Conservation (phyloP, 2,888 invertebrate genomes). For the Eledona agricola region DNA sequence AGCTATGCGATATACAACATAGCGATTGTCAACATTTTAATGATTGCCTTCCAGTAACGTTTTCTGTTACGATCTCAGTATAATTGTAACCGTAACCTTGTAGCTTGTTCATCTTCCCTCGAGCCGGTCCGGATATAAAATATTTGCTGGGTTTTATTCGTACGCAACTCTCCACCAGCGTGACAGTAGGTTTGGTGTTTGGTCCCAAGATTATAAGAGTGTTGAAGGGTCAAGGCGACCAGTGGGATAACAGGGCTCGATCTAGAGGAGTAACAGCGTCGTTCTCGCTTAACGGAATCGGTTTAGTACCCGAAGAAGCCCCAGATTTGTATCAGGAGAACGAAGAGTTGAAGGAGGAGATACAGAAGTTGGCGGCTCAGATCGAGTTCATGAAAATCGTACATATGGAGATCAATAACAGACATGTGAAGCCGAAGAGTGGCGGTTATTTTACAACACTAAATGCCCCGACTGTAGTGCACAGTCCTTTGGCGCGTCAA, state of each 20-base stretch:
- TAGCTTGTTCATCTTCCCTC: conserved; percentile 86
- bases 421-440: conserved; percentile 84
- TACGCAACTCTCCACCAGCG: conserved; percentile 91
- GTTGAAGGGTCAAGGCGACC: conserved; percentile 85
- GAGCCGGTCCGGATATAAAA: conserved; percentile 91
- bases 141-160: conserved; percentile 91
- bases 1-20: conserved; percentile 96
- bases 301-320: conserved; percentile 83
- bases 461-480: conserved; percentile 61
- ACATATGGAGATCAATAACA: conserved; percentile 92
- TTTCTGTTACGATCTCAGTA: conserved; percentile 18
- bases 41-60: conserved; percentile 95
- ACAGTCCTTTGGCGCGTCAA: conserved; percentile 58
- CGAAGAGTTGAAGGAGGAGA: conserved; percentile 91
- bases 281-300: conserved; percentile 86
- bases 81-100: conserved; percentile 41
- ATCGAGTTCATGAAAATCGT: conserved; percentile 95
- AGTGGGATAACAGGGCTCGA: conserved; percentile 86
- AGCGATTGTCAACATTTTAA: conserved; percentile 88
- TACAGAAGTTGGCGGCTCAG: conserved; percentile 89
- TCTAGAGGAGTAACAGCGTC: conserved; percentile 86
- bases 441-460: conserved; percentile 81
- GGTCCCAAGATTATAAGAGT: conserved; percentile 83
- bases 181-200: conserved; percentile 84
- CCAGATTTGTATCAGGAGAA: conserved; percentile 90